Evolutionary conservation across 2,888 invertebrate species (phyloP), one percentile per base, ranked within the genome.

Genomic region (Rhynchonema sp.): DNA sequence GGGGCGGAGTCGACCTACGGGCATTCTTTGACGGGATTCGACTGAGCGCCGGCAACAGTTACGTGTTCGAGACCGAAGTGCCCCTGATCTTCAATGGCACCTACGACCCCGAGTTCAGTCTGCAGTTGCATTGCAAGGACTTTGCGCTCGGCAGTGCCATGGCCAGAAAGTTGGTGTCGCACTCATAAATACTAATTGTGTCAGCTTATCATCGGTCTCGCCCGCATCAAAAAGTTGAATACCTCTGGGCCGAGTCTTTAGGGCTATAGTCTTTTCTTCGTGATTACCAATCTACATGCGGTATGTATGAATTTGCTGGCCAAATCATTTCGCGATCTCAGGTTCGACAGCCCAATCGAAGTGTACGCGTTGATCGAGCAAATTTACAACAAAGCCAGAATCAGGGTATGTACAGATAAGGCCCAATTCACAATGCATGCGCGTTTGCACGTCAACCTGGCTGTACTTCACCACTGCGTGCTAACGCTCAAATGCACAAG

Each of bases 21-120:
- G 13, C 58, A 1, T 58, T 58, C 25, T 58, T 58, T 30, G 53
- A 58, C 20, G 58, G 58, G 22, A 58, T 58, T 25, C 52, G 58
- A 2, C 29, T 58, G 26, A 53, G 53, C 29, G 58, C 58, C 25
- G 58, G 58, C 29, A 58, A 58, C 23, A 28, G 28, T 22, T 58
- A 23, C 53, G 58, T 58, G 25, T 52, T 49, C 20, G 58, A 58
- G 38, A 58, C 58, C 23, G 58, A 58, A 25, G 58, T 53, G 1
- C 58, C 58, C 9, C 53, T 58, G 30, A 26, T 58, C 13, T 29
- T 58, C 25, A 58, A 58, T 22, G 58, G 58, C 2, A 58, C 53
- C 17, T 58, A 9, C 25, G 46, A 57, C 6, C 57, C 57, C 2
- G 57, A 57, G 26, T 57, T 57, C 23, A 13, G 25, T 26, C 20